These are phyloP conservation scores for Calliopsis andreniformis DNA, from an alignment of 1,140 invertebrate genomes.

Conservation along the genomic window DNA sequence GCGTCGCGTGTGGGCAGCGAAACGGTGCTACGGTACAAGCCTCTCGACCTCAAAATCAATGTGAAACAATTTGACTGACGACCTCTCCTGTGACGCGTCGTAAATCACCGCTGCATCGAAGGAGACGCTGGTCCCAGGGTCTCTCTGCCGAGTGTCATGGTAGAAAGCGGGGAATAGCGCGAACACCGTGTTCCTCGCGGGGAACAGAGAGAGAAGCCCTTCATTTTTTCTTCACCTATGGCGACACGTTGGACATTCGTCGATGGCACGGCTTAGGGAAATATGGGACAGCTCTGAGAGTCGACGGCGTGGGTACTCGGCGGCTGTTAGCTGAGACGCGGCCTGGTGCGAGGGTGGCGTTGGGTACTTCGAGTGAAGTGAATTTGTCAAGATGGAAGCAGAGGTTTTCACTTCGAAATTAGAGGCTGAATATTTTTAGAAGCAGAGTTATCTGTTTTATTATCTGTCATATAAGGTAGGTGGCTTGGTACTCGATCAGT, in stretches of 20 bases:
- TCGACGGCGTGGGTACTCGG: no score
- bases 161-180: constrained; percentile 19
- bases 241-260: background rate
- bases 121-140: constrained; percentile 7
- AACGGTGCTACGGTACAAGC: constrained; percentile 46
- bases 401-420: no score
- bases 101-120: constrained; percentile 57
- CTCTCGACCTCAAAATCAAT: constrained; percentile 66
- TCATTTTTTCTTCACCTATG: background rate
- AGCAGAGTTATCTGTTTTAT: no score
- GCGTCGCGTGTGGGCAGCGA: constrained; percentile 62
- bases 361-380: no score
- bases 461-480: no score
- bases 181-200: background rate
- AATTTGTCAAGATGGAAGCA: no score
- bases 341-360: no score
- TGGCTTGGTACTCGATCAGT: no score
- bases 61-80: constrained; percentile 66
- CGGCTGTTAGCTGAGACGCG: no score
- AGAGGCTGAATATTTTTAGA: no score
- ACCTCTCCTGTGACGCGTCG: constrained; percentile 55
- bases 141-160: background rate
- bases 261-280: background rate
- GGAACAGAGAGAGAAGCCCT: background rate
- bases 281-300: background rate